Conservation (phyloP, 2,888 invertebrate genomes). For the Cyclophora albipunctata region DNA sequence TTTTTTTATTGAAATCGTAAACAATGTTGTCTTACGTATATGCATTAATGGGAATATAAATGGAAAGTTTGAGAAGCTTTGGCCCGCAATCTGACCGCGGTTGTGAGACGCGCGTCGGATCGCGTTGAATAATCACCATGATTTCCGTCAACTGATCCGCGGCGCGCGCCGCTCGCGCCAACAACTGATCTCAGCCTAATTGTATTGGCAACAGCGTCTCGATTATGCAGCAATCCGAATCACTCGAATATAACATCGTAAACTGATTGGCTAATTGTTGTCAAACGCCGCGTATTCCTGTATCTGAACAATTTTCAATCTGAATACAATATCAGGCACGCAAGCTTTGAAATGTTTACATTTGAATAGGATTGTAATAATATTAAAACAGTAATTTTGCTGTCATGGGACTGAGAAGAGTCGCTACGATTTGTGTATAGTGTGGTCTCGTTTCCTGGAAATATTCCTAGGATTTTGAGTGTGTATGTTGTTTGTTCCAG, state of each 20-base stretch:
- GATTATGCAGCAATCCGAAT: no score
- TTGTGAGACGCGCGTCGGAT: slow-evolving; percentile 8
- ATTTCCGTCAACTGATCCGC: slow-evolving; percentile 6
- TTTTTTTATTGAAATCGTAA: no score
- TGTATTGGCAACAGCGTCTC: no score
- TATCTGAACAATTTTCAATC: slow-evolving; percentile 3
- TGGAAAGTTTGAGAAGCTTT: slow-evolving; percentile 19
- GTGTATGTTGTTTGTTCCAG: slow-evolving; percentile 59
- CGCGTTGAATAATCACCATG: slow-evolving; percentile 7
- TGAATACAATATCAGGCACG: slow-evolving; percentile 9
- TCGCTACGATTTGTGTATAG: no score
- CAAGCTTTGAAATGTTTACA: slow-evolving; percentile 20
- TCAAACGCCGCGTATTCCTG: slow-evolving; percentile 2
- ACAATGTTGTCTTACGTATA: no score
- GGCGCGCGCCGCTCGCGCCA: no score
- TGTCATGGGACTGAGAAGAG: no score
- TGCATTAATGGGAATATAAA: no score
- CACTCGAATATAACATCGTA: no score
- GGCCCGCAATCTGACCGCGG: slow-evolving; percentile 1
- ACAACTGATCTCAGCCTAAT: no score
- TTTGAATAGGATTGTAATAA: slow-evolving; percentile 29
- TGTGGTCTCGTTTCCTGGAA: no score
- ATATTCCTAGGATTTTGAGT: no score
- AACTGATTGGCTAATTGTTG: background rate
- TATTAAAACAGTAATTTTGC: slow-evolving; percentile 6